Conservation (phyloP, 2,888 invertebrate species). For the Drosophila eohydei region DNA sequence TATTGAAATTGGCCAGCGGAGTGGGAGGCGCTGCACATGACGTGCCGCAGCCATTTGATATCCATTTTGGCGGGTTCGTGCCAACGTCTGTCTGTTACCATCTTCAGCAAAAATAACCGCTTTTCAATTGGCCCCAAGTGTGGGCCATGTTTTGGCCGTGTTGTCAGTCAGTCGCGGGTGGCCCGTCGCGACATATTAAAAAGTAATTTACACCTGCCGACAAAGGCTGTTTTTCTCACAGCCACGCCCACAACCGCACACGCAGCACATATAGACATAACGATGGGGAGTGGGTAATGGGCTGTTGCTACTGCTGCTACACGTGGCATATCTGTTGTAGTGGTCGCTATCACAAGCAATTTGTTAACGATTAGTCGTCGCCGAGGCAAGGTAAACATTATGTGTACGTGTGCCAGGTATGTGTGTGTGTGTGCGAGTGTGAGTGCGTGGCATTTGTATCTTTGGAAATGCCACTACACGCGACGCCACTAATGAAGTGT, state of each 20-base stretch:
- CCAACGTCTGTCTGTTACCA: constrained; percentile 36
- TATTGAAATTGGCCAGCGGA: constrained; percentile 47
- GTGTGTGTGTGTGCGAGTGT: background rate
- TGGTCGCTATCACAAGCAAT: constrained; percentile 71
- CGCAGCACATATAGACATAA: constrained; percentile 6
- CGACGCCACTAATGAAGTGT: constrained; percentile 50
- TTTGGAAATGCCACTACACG: constrained; percentile 38
- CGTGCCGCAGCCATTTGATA: constrained; percentile 60
- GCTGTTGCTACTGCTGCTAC: constrained; percentile 2
- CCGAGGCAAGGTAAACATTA: constrained; percentile 40
- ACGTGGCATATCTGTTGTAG: constrained; percentile 40
- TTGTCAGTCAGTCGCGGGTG: constrained; percentile 44
- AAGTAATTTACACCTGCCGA: constrained; percentile 76
- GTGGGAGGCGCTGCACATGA: constrained; percentile 14
- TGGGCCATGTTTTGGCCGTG: constrained; percentile 20
- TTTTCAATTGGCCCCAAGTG: constrained; percentile 32
- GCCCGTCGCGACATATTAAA: constrained; percentile 63
- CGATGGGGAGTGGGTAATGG: constrained; percentile 3
- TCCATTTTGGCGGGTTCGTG: constrained; percentile 33
- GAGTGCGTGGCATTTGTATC: constrained; percentile 22
- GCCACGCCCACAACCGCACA: constrained; percentile 36
- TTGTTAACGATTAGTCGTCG: constrained; percentile 74
- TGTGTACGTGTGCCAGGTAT: background rate
- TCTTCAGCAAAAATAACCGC: constrained; percentile 4
- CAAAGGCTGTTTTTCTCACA: constrained; percentile 61